Evolutionary conservation across 2,113 vertebrate species (phyloP), one percentile per base, ranked within the genome.

Genomic region (Corythaeola cristata): DNA sequence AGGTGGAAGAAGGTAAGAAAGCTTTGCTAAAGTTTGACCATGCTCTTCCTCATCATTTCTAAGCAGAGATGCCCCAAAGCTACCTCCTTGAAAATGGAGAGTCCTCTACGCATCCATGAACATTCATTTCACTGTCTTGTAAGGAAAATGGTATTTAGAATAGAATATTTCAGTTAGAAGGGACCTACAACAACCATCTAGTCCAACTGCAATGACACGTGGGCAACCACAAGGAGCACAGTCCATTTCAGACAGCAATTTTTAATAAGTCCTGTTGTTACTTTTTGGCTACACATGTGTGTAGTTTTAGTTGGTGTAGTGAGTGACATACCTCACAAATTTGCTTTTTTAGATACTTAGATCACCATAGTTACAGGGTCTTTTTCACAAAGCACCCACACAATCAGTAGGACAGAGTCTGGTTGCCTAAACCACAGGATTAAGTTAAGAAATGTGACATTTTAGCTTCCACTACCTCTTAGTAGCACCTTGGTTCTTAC

Each of bases 221-320:
- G 50, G 62, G 56, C 37, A 85, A 56, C 21, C 35, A 63, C 49
- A 50, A 67, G 35, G 78, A 90, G 26, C 89, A 41, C 37, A 21
- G 14, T 12, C 50, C 62, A 18, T 14, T 27, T 68, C 56, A 75
- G n/a, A n/a, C 17, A 47, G 8, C 7, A 37, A 19, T 32, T 63
- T 33, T 32, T 23, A 32, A 3, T 7, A 22, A 56, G 24, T 17
- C 37, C 47, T 44, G 44, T 4, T 27, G 16, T 39, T 64, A 17
- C 26, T 58, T 45, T n/a, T 56, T 11, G 6, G 18, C 28, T 63
- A 39, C 28, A 39, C 2, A 0, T 4, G 24, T 1, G 0, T 26
- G 18, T 27, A 12, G 27, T 26, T 77, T 59, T 39, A 30, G n/a
- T 15, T 44, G 41, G 20, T 44, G 27, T 9, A 63, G 39, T 14